Evolutionary conservation across 2,888 invertebrate species (phyloP), one percentile per base, ranked within the genome.

Genomic region (Drosophila buzzatii): DNA sequence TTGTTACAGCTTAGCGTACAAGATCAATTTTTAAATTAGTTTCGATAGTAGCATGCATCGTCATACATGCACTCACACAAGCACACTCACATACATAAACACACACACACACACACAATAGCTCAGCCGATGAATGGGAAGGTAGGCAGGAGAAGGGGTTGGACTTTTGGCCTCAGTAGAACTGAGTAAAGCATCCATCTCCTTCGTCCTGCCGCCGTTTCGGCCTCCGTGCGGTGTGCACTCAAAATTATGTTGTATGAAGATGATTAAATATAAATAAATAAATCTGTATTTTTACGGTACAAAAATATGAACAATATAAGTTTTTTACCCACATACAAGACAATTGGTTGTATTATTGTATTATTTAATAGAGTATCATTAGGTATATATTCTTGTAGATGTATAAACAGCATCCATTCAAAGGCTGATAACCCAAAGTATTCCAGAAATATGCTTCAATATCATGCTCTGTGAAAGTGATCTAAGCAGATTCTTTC

Each of bases 171-270:
- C 55, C 65, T 61, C 42, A 70, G 70, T 70, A n/a, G 58, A 79
- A 69, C 76, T 76, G 60, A 57, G 45, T 39, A 33, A 14, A 57
- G 42, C 18, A 20, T 3, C 33, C 18, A 3, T 20, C 20, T 14
- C 33, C 31, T 1, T 3, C 23, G 23, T 18, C 3, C 37, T 53
- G 33, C 45, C 44, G 7, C 4, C n/a, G 37, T 4, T 35, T 16
- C 23, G 20, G 57, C 59, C 62, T 39, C 56, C 59, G 80, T 74
- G 80, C 64, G 75, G 69, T 56, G 61, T 67, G 78, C 81, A 89
- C 85, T 79, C 70, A 79, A 84, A 84, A 84, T 81, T 84, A 70
- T 73, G 79, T 87, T 84, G 62, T 60, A 62, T 77, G 64, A 67
- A 75, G 53, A 67, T 69, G 41, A 68, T 51, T 58, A 70, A 70